Evolutionary conservation across 1,140 invertebrate genomes (phyloP).

Genomic region (Eriocheir sinensis): DNA sequence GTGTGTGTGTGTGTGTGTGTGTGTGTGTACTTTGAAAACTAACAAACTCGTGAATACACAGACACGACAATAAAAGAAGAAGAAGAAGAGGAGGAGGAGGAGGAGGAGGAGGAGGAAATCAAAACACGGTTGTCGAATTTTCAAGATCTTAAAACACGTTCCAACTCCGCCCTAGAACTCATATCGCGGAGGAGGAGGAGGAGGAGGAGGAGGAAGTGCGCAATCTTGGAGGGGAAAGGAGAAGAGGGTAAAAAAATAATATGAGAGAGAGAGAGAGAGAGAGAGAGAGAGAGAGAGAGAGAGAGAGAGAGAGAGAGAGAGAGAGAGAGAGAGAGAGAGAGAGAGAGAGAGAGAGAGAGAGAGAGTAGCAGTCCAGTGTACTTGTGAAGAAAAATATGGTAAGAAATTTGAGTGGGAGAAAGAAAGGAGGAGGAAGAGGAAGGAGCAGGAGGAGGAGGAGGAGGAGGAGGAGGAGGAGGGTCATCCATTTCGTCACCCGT

Average conservation of each 20-base stretch:
- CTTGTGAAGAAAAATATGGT: not conserved
- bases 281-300: not conserved
- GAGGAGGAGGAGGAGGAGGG: not conserved
- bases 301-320: not conserved
- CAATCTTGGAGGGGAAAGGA: no score
- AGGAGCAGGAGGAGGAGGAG: no score
- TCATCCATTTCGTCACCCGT: not conserved
- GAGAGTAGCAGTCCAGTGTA: no score
- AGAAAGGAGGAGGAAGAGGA: not conserved
- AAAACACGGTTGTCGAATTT: not conserved
- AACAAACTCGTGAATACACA: not conserved
- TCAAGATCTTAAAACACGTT: conserved; percentile 1
- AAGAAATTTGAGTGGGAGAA: conserved; percentile 12
- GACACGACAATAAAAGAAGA: not conserved
- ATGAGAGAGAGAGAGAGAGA: not conserved
- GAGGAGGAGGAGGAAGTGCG: not conserved
- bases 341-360: no score
- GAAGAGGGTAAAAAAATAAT: not conserved
- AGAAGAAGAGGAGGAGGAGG: not conserved
- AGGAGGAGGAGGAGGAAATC: conserved; percentile 17
- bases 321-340: not conserved
- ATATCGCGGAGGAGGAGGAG: not conserved
- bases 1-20: conserved; percentile 30
- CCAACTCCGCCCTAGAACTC: not conserved
- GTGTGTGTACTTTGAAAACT: not conserved